phyloP scores from a whole-genome alignment of 2,113 vertebrate species.

The Gnathonemus echidnorhynchus region DNA sequence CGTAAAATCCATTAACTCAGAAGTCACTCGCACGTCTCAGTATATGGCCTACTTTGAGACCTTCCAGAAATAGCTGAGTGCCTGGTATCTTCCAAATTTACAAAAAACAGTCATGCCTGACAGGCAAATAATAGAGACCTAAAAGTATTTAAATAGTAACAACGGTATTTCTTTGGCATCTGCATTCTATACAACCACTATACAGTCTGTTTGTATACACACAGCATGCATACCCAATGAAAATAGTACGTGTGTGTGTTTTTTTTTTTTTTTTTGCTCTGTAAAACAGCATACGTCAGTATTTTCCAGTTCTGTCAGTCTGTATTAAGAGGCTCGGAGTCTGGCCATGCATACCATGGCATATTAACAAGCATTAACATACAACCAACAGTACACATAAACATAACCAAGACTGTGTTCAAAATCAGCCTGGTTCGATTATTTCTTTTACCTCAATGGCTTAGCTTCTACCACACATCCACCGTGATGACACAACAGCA shows the following conservation, averaged over 20 bases:
- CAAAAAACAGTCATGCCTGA: neutral
- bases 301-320: neutral
- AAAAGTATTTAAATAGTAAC: neutral
- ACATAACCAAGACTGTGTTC: neutral
- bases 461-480: neutral
- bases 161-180: neutral
- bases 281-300: neutral
- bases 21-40: neutral
- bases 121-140: neutral
- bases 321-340: neutral
- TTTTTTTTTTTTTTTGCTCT: neutral
- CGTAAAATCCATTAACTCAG: neutral
- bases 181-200: neutral
- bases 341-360: neutral
- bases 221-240: neutral
- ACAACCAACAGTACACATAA: neutral
- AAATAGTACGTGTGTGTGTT: neutral
- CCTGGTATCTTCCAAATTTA: neutral
- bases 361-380: neutral
- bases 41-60: neutral
- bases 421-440: neutral
- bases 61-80: neutral
- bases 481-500: neutral
- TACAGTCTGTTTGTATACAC: neutral
- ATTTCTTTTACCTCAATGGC: neutral